These are phyloP conservation scores for Epinotia brunnichana DNA, from an alignment of 2,888 invertebrate genomes.

Conservation along the genomic window DNA sequence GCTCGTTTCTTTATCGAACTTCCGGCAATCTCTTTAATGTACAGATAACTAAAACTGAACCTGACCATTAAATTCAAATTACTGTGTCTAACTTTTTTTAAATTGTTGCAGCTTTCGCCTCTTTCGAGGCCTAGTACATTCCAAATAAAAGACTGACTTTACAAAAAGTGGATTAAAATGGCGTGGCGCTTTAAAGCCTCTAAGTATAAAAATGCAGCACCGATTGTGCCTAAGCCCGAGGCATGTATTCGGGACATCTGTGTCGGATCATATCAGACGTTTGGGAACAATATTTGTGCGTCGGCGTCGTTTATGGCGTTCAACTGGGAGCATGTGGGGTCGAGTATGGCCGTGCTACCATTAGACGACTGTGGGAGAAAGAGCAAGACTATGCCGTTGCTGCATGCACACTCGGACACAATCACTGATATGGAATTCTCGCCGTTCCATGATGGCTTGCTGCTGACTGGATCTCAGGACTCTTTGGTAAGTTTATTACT, in stretches of 20 bases:
- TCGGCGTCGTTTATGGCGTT: conserved; percentile 97
- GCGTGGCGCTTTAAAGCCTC: conserved; percentile 98
- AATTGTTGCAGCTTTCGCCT: conserved; percentile 54
- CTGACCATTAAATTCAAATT: conserved; percentile 18
- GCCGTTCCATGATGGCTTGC: conserved; percentile 95
- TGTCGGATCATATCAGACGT: conserved; percentile 96
- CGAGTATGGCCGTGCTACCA: conserved; percentile 94
- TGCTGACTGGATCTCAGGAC: conserved; percentile 95
- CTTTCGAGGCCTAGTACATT: conserved; percentile 67
- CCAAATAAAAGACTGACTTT: conserved; percentile 78
- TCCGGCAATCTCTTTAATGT: conserved; percentile 34
- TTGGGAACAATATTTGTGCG: conserved; percentile 97
- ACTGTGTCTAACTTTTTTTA: conserved; percentile 8
- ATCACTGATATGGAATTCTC: conserved; percentile 98
- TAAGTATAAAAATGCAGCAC: conserved; percentile 98
- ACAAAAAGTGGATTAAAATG: conserved; percentile 84
- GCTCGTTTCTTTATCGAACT: conserved; percentile 40
- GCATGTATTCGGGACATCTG: conserved; percentile 94
- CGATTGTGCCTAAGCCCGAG: conserved; percentile 97
- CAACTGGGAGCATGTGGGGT: conserved; percentile 96
- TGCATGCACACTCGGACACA: conserved; percentile 94
- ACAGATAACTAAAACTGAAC: conserved; percentile 29
- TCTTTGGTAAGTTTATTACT: conserved; percentile 85
- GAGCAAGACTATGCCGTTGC: conserved; percentile 93
- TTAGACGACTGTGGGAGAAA: conserved; percentile 94